Evolutionary conservation across 2,888 invertebrate species (phyloP).

Genomic region (Vannuccia rotundouncinata): DNA sequence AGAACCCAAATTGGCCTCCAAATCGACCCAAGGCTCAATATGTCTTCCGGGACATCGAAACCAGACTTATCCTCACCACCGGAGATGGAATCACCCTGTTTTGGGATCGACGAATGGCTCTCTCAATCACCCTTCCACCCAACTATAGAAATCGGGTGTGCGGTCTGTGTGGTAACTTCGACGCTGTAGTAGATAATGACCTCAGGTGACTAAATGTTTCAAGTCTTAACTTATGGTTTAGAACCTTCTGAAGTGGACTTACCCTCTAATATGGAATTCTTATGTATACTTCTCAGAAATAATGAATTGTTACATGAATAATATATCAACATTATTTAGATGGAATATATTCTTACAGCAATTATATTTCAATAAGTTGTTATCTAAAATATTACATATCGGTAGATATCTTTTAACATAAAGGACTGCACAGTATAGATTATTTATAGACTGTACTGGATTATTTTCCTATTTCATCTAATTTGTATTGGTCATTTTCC

Average conservation of each 20-base stretch:
- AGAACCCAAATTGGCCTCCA: slow-evolving; percentile 34
- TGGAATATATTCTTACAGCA: no score
- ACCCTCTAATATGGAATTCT: no score
- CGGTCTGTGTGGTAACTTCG: slow-evolving; percentile 42
- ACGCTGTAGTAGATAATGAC: slow-evolving; percentile 36
- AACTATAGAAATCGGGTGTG: slow-evolving; percentile 39
- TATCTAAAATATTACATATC: no score
- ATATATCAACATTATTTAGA: no score
- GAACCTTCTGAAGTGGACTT: no score
- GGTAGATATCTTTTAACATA: no score
- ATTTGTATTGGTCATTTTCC: no score
- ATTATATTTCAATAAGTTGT: no score
- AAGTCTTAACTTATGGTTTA: no score
- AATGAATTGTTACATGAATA: no score
- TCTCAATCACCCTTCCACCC: slow-evolving; percentile 25
- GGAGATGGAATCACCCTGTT: slow-evolving; percentile 27
- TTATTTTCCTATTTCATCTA: no score
- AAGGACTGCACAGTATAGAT: not conserved
- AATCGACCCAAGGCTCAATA: slow-evolving; percentile 21
- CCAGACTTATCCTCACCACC: slow-evolving; percentile 25
- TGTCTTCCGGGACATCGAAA: not conserved
- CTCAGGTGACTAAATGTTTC: slow-evolving; percentile 16
- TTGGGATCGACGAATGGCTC: slow-evolving; percentile 35
- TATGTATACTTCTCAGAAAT: no score
- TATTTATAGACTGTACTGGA: not conserved